phyloP scores from a whole-genome alignment of 2,113 vertebrate species.

The Geococcyx californianus region DNA sequence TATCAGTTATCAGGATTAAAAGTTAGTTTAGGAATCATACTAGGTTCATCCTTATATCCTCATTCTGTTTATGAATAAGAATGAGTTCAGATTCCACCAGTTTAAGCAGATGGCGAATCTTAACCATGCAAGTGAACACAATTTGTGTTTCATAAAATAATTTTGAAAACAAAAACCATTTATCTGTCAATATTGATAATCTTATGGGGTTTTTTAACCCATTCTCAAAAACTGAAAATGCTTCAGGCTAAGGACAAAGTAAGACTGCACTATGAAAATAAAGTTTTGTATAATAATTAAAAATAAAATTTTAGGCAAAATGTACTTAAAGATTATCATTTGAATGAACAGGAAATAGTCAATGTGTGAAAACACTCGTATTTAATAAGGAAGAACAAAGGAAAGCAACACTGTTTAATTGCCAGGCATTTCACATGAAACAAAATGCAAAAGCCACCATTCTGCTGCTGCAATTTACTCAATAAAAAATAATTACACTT shows the following conservation, averaged over 20 bases:
- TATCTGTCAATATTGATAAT: background rate
- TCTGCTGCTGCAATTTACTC: background rate
- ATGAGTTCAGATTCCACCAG: background rate
- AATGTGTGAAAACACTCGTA: background rate
- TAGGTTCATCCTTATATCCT: background rate
- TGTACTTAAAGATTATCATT: background rate
- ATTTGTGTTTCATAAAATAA: background rate
- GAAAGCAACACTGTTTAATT: background rate
- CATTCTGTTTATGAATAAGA: background rate
- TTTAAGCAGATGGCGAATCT: background rate
- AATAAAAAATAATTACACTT: background rate
- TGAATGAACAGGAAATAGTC: background rate
- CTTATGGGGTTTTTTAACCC: fast-evolving
- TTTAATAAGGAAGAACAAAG: background rate
- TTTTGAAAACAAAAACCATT: background rate
- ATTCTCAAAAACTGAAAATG: background rate
- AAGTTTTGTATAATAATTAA: background rate
- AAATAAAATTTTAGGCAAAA: background rate
- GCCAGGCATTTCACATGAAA: background rate
- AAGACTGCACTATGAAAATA: background rate
- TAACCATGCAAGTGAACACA: background rate
- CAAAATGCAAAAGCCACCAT: background rate
- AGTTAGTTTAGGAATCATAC: background rate
- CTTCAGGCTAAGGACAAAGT: background rate
- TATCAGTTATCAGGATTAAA: background rate